These are phyloP conservation scores for Phrynocephalus guinanensis DNA, from an alignment of 2,797 vertebrate genomes.

Conservation along the genomic window DNA sequence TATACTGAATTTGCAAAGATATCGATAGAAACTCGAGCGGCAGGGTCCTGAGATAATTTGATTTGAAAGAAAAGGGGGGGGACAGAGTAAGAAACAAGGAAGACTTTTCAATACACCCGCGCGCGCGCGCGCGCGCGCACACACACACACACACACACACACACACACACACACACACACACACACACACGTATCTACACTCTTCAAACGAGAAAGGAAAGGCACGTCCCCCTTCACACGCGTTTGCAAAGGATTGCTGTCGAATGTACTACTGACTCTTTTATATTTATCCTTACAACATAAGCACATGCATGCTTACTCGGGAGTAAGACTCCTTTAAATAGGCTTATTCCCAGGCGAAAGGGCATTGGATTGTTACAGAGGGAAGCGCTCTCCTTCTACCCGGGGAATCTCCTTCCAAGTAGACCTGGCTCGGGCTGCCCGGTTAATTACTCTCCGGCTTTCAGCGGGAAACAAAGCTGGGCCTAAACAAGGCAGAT, in stretches of 20 bases:
- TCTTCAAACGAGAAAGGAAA: neutral
- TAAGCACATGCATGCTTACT: neutral
- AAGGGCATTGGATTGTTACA: neutral
- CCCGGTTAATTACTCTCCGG: no score
- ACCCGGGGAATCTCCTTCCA: neutral
- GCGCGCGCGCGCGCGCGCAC: no score
- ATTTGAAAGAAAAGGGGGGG: neutral
- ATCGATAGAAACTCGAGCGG: neutral
- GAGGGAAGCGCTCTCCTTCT: neutral
- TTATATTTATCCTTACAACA: neutral
- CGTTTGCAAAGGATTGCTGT: neutral
- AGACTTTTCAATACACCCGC: neutral
- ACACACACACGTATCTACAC: neutral
- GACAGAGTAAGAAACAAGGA: neutral
- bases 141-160: neutral
- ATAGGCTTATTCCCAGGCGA: neutral
- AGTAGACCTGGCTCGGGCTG: neutral
- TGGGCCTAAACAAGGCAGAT: neutral
- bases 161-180: neutral
- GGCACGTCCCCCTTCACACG: no score
- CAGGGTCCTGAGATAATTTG: conserved; percentile 11
- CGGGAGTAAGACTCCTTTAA: neutral
- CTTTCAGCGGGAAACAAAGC: neutral
- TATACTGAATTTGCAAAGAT: conserved; percentile 2
- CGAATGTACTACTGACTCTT: no score